Base-by-base conservation (phyloP, 2,888 invertebrate species). In the Cheilosia urbana region DNA sequence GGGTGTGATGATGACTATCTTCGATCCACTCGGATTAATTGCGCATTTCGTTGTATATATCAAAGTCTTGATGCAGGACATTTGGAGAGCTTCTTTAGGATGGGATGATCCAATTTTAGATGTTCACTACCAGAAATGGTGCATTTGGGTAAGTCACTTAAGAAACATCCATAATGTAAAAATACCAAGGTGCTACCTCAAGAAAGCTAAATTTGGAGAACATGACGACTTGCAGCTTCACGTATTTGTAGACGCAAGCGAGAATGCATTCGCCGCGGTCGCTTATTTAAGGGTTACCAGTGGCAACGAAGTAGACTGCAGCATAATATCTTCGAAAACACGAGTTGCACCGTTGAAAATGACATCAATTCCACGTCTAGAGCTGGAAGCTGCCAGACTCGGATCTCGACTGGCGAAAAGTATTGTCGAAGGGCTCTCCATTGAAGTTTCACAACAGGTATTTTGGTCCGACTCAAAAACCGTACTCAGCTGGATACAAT, bases 401-500 rank as follows among this genome's bases (percentile, higher is more conserved):
- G 87, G 87, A 60, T 47, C 42, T 34, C 24, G 73, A 21, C 53
- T 72, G 24, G 55, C 63, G 6, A 75, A 51, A 58, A 21, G 40
- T 68, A 27, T 87, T 34, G n/a, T 24, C 19, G 21, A 42, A 19
- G 34, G 9, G 27, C 71, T 60, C 40, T 30, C 55, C 24, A 5
- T 24, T 24, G 24, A 24, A 24, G 24, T 24, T 24, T 24, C 24
- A 5, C 24, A 24, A 24, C 24, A 3, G 1, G 17, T 60, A 11
- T 87, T 87, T 55, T 89, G 88, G 88, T 71, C 87, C 1, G 88
- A 89, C 51, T 89, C 89, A 11, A 83, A 47, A 55, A 87, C 77
- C 11, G 88, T 87, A 19, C 27, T 88, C 49, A 71, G 72, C 55
- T 89, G 88, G 88, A 47, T 89, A 19, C 49, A 66, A 53, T 82